Evolutionary conservation across 2,113 vertebrate species (phyloP).

Genomic region (Gasterosteus aculeatus): DNA sequence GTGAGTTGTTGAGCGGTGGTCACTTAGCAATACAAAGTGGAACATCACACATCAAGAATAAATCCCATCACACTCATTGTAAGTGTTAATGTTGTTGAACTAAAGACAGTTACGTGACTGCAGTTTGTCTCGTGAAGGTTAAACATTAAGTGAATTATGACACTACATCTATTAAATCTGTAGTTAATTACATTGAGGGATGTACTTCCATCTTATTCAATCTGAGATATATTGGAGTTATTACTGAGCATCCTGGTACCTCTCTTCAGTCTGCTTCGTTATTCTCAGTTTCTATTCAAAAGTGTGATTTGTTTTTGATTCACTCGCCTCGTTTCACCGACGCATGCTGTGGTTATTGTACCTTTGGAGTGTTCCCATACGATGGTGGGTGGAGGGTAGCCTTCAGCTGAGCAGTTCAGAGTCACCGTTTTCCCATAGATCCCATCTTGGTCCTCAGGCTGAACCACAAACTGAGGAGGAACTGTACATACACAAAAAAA

Average conservation of each 20-base stretch:
- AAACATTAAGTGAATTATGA: background rate
- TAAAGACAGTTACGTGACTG: background rate
- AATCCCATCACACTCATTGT: background rate
- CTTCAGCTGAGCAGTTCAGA: conserved; percentile 97
- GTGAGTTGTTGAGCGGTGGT: background rate
- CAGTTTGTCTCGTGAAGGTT: background rate
- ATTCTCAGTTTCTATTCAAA: background rate
- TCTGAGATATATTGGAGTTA: background rate
- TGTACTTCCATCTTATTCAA: background rate
- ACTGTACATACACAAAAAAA: conserved; percentile 78
- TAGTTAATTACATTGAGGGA: conserved; percentile 1
- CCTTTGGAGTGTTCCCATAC: conserved; percentile 99
- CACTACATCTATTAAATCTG: background rate
- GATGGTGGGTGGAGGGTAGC: conserved; percentile 96
- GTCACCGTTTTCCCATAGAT: conserved; percentile 98
- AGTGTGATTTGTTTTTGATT: conserved; percentile 11
- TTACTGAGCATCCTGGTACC: background rate
- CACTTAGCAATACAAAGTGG: background rate
- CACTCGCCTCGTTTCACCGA: background rate
- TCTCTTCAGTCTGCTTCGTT: background rate
- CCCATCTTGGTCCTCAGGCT: conserved; percentile 96
- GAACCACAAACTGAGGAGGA: conserved; percentile 97
- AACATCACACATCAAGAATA: background rate
- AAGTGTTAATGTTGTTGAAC: background rate
- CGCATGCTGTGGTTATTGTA: conserved; percentile 55